phyloP scores from a whole-genome alignment of 2,888 invertebrate genomes.

The Blastobasis lacticolella region DNA sequence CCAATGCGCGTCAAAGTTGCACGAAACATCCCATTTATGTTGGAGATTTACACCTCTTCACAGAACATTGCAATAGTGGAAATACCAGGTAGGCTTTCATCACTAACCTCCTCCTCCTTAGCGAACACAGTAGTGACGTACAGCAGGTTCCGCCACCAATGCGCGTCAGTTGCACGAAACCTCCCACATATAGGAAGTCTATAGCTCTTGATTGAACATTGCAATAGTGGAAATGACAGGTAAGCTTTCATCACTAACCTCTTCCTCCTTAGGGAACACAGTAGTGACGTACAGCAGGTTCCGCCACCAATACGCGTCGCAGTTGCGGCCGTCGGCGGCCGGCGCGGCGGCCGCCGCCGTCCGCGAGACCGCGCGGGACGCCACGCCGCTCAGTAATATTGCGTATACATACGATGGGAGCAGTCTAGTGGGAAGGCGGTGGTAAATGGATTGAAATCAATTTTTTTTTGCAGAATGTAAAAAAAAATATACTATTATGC shows the following conservation, averaged over 20 bases:
- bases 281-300: constrained; percentile 77
- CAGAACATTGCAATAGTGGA: too few species aligned
- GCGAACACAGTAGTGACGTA: constrained; percentile 77
- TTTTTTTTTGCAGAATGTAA: background rate
- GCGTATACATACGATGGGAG: constrained; percentile 76
- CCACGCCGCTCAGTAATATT: constrained; percentile 65
- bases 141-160: constrained; percentile 79
- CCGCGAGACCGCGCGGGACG: constrained; percentile 29
- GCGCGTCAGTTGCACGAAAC: constrained; percentile 28
- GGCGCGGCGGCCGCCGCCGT: constrained; percentile 60
- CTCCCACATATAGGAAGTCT: too few species aligned
- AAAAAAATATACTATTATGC: too few species aligned
- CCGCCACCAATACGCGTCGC: constrained; percentile 77
- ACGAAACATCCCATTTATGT: too few species aligned
- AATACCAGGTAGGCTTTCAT: too few species aligned
- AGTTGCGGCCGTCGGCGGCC: constrained; percentile 71
- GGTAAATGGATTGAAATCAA: background rate
- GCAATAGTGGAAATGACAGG: too few species aligned
- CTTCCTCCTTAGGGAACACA: constrained; percentile 71
- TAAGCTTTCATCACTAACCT: constrained; percentile 50
- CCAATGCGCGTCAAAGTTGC: constrained; percentile 75
- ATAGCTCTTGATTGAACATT: too few species aligned
- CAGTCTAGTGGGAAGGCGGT: constrained; percentile 45
- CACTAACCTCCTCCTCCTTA: constrained; percentile 71
- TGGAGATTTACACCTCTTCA: too few species aligned